Evolutionary conservation across 2,888 invertebrate species (phyloP).

Genomic region (Charanyca ferruginea): DNA sequence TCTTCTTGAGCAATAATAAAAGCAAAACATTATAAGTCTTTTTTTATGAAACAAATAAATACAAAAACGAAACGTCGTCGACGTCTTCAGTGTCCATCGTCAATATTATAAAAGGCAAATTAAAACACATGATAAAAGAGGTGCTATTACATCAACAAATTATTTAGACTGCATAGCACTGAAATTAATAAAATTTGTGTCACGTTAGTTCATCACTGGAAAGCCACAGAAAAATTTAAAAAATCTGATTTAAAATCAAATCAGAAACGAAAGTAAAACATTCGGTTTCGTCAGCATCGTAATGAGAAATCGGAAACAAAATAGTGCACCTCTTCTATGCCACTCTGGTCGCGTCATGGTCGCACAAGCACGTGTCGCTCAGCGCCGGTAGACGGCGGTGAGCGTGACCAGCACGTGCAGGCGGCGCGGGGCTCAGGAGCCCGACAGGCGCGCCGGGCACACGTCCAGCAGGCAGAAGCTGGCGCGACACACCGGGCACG

Average conservation of each 20-base stretch:
- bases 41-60: background rate
- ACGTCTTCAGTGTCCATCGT: background rate
- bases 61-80: too few relatives aligned
- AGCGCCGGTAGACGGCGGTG: conserved; percentile 20
- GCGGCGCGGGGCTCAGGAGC: conserved; percentile 34
- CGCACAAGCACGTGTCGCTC: background rate
- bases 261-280: conserved; percentile 1
- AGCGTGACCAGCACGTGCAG: conserved; percentile 27
- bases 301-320: conserved; percentile 2
- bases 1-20: conserved; percentile 11
- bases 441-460: conserved; percentile 81
- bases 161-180: background rate
- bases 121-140: background rate
- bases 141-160: background rate
- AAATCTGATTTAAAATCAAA: conserved; percentile 10
- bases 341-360: background rate
- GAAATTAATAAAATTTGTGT: background rate
- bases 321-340: conserved; percentile 21
- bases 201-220: background rate
- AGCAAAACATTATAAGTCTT: background rate
- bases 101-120: conserved; percentile 10
- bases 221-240: background rate
- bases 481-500: conserved; percentile 97
- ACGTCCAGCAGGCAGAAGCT: conserved; percentile 97
- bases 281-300: background rate